Conservation (phyloP, 1,140 invertebrate species). For the Globodera rostochiensis region DNA sequence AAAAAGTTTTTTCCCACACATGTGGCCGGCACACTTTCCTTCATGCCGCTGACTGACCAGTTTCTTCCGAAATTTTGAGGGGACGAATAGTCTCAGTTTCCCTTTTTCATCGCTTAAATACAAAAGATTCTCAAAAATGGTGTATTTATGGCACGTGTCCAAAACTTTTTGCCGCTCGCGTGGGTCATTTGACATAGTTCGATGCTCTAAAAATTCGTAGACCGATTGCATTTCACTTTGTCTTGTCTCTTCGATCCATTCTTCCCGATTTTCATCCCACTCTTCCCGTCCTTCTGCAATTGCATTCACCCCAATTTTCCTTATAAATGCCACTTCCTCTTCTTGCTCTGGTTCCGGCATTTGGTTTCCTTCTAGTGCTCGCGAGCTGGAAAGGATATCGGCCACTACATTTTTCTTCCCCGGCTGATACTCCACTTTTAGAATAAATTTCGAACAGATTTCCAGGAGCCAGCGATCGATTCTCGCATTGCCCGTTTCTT, state of each 20-base stretch:
- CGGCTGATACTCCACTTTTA: conserved; percentile 19
- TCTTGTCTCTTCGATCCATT: neutral
- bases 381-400: conserved; percentile 20
- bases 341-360: neutral
- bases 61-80: neutral
- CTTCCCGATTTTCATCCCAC: conserved; percentile 4
- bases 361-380: neutral
- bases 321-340: neutral
- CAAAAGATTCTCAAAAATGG: conserved; percentile 5
- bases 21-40: conserved; percentile 21
- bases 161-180: conserved; percentile 12
- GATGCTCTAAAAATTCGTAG: conserved; percentile 10
- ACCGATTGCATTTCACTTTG: conserved; percentile 19
- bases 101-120: conserved; percentile 1
- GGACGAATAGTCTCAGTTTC: conserved; percentile 9
- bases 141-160: neutral
- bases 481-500: conserved; percentile 12
- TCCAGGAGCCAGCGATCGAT: conserved; percentile 30
- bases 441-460: conserved; percentile 2
- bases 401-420: conserved; percentile 32
- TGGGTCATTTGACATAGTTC: neutral
- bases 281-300: conserved; percentile 3
- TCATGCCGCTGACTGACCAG: conserved; percentile 5
- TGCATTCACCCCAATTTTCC: neutral
- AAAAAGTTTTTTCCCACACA: neutral